Evolutionary conservation across 1,140 invertebrate genomes (phyloP), one percentile per base, ranked within the genome.

Genomic region (Listronotus bonariensis): DNA sequence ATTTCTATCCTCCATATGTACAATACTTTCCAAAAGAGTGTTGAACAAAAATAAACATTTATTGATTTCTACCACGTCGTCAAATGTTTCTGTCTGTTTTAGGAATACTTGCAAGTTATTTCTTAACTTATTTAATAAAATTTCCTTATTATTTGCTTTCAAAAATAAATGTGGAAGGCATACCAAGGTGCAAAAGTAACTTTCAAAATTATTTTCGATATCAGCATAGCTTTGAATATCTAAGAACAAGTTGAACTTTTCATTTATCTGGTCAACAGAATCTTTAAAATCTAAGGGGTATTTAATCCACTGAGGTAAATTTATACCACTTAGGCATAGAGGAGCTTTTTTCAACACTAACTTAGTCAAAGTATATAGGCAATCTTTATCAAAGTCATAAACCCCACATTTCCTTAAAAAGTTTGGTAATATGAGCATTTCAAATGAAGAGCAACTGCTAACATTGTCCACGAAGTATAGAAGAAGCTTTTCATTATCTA

Each of bases 401-500:
- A 81, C 72, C n/a, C 86, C 76, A 67, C 86, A 87, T 72, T 82
- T 86, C 10, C 82, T 80, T 11, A 92, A 70, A 36, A 92, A 83
- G 38, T 83, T 80, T 0, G 91, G 89, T 53, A 94, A 76, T 55
- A 94, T 82, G 48, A 91, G 79, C 48, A 86, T 80, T 76, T 92
- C 89, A 77, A 93, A 92, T 45, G 86, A 85, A 6, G 86, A 81
- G 75, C 88, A 89, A 46, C 82, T 74, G 31, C 87, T 81, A 1
- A 89, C 79, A 76, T 85, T 84, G 69, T 86, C 82, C 1, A 91
- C 82, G 71, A 89, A 86, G 42, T 82, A 79, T 11, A 88, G 79
- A 8, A 88, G 80, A 10, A 89, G 80, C 18, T 81, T 74, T 62
- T 79, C 78, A 70, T 84, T 78, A 55, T 81, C 78, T 0, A 87